phyloP scores from a whole-genome alignment of 2,797 vertebrate species.

The Champsocephalus gunnari region DNA sequence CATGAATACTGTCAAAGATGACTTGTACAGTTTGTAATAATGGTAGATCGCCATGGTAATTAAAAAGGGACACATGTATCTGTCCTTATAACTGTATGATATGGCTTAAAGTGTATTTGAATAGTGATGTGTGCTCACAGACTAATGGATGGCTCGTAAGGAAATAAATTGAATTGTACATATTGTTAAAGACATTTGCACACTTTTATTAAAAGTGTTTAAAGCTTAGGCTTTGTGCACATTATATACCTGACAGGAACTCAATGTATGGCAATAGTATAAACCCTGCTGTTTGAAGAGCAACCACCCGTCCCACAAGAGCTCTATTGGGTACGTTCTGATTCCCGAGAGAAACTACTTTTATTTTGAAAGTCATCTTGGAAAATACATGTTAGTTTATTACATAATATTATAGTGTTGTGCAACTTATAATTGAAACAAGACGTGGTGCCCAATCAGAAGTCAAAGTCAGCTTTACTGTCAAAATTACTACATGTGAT shows the following conservation, averaged over 20 bases:
- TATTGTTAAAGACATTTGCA: constrained; percentile 29
- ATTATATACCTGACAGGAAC: neutral
- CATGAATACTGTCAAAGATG: constrained; percentile 15
- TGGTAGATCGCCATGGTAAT: constrained; percentile 28
- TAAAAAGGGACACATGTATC: constrained; percentile 39
- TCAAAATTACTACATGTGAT: no score
- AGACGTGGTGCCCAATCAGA: no score
- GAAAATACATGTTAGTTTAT: no score
- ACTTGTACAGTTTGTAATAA: constrained; percentile 65
- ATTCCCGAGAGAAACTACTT: no score
- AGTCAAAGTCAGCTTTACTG: no score
- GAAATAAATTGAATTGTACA: constrained; percentile 64
- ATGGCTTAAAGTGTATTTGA: constrained; percentile 41
- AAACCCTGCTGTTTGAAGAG: no score
- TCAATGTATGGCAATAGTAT: no score
- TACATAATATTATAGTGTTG: no score
- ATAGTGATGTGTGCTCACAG: constrained; percentile 38
- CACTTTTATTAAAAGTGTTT: constrained; percentile 17
- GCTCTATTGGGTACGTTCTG: no score
- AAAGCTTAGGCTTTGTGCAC: constrained; percentile 11
- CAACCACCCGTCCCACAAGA: no score
- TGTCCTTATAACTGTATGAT: constrained; percentile 1
- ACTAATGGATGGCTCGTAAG: constrained; percentile 30
- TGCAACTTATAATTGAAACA: no score
- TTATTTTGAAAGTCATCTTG: no score